Conservation (phyloP, 2,113 vertebrate species). For the Boulengeromyrus knoepffleri region DNA sequence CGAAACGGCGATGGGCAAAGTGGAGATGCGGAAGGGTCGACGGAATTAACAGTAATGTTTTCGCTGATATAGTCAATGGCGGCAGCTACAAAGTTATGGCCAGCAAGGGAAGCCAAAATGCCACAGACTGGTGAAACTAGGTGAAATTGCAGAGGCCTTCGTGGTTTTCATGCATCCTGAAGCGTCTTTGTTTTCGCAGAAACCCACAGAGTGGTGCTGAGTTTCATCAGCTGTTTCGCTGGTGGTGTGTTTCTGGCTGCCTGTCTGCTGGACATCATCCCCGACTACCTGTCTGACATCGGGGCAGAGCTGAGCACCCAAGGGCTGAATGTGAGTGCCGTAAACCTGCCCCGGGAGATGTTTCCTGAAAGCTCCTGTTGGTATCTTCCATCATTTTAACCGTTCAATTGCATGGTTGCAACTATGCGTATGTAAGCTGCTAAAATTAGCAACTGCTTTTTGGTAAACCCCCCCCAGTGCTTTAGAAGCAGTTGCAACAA, state of each 20-base stretch:
- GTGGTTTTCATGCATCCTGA: not conserved
- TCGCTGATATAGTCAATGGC: not conserved
- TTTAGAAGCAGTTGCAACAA: not conserved
- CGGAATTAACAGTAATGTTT: not conserved
- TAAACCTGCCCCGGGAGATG: not conserved
- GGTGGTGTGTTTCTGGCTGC: conserved; percentile 72
- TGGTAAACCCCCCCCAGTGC: not conserved
- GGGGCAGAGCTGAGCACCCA: conserved; percentile 41
- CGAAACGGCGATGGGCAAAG: not conserved
- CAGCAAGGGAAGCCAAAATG: not conserved
- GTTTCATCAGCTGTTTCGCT: conserved; percentile 71
- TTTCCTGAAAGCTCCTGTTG: not conserved
- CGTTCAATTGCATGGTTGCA: not conserved
- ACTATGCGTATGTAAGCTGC: not conserved
- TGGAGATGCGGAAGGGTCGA: not conserved
- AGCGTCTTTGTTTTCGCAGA: conserved; percentile 39
- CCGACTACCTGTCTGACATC: conserved; percentile 69
- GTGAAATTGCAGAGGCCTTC: not conserved
- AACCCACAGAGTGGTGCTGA: conserved; percentile 48
- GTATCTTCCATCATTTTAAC: not conserved
- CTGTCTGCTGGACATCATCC: conserved; percentile 74
- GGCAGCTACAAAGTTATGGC: not conserved
- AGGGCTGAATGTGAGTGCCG: conserved; percentile 42
- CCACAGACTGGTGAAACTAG: not conserved
- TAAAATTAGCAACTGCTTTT: not conserved